phyloP scores from a whole-genome alignment of 2,888 invertebrate genomes.

The Gastrophysa polygoni region DNA sequence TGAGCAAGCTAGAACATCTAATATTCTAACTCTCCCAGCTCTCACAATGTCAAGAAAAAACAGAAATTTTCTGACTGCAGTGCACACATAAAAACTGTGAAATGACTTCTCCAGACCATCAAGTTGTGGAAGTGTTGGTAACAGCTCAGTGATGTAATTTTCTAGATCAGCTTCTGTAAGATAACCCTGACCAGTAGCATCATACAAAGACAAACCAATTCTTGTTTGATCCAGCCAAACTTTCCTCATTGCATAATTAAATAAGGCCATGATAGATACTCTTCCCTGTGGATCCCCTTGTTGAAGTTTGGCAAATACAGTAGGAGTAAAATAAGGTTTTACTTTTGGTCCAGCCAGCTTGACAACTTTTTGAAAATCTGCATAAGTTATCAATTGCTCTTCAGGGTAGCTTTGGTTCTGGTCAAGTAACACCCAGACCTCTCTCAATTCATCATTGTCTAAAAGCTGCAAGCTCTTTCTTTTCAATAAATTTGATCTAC shows the following conservation, averaged over 20 bases:
- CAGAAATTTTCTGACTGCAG: constrained; percentile 93
- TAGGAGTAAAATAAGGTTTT: constrained; percentile 78
- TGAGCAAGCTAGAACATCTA: constrained; percentile 89
- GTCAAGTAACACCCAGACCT: constrained; percentile 83
- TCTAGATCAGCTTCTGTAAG: constrained; percentile 79
- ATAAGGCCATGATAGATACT: constrained; percentile 86
- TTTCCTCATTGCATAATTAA: constrained; percentile 94
- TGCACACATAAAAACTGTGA: constrained; percentile 95
- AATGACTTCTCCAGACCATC: constrained; percentile 92
- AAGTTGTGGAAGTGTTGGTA: constrained; percentile 89
- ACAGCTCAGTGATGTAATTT: constrained; percentile 91
- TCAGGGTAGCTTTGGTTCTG: constrained; percentile 78
- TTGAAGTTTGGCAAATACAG: constrained; percentile 86
- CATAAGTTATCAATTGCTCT: constrained; percentile 84
- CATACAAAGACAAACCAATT: constrained; percentile 91
- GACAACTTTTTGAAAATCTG: constrained; percentile 81
- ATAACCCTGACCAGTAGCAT: constrained; percentile 81
- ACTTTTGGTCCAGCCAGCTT: constrained; percentile 68
- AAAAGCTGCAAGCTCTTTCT: constrained; percentile 82
- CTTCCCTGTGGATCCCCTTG: constrained; percentile 85
- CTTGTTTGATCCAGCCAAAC: constrained; percentile 95
- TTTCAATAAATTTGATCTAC: constrained; percentile 85
- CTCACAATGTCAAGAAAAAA: constrained; percentile 92
- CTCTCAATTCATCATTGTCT: constrained; percentile 83
- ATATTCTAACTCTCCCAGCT: constrained; percentile 85